Evolutionary conservation across 2,797 vertebrate genomes (phyloP).

Genomic region (Columba guinea): DNA sequence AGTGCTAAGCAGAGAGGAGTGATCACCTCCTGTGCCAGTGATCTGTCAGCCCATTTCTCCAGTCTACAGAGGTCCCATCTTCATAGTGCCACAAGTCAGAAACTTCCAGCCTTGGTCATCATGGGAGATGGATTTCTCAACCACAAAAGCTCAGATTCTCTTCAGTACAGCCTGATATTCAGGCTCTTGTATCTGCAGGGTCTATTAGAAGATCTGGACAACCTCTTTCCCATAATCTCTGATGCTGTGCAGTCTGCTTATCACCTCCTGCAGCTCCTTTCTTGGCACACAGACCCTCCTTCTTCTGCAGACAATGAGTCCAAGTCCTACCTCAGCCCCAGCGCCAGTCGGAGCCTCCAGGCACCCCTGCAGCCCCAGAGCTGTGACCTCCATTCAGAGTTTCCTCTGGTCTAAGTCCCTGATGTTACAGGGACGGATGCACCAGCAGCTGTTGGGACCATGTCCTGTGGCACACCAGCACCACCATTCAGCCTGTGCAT

Average conservation of each 20-base stretch:
- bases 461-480: background rate
- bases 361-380: too few relatives aligned
- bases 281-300: background rate
- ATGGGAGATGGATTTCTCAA: background rate
- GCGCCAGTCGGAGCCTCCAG: fast-evolving
- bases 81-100: background rate
- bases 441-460: background rate
- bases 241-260: background rate
- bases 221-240: background rate
- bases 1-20: background rate
- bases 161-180: background rate
- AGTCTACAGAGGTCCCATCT: background rate
- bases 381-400: background rate
- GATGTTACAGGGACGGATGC: background rate
- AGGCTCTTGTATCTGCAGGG: background rate
- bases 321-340: background rate
- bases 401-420: background rate
- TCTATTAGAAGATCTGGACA: background rate
- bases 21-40: background rate
- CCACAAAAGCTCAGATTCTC: background rate
- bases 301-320: background rate
- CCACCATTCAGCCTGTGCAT: fast-evolving
- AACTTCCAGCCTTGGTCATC: background rate
- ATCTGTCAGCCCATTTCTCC: background rate
- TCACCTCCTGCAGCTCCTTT: background rate